Evolutionary conservation across 2,113 vertebrate species (phyloP), one percentile per base, ranked within the genome.

Genomic region (Casuarius casuarius): DNA sequence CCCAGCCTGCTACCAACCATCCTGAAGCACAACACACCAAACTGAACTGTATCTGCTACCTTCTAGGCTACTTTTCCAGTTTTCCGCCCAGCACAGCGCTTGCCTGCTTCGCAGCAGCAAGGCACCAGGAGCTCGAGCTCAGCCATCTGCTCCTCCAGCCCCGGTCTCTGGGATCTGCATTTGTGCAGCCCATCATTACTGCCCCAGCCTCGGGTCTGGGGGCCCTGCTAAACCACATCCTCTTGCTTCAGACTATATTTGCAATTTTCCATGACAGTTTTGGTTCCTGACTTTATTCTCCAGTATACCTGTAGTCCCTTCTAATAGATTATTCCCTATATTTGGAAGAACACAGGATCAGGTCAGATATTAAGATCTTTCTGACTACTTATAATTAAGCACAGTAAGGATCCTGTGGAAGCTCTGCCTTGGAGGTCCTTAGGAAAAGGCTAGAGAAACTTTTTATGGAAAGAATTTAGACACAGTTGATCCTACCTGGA

Each of bases 141-240:
- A 62, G 20, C 25, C 31, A 40, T 33, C 40, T 56, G 61, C n/a
- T 84, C n/a, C 35, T 23, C 54, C 20, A 20, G 42, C 9, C n/a
- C 31, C 0, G 0, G 46, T 25, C 46, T 48, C 67, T 74, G 67
- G 26, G 26, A 6, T 54, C 49, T 63, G n/a, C 1, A 1, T 21
- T 48, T 16, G 7, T 4, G 0, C 56, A 67, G 74, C 35, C 1
- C 0, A 5, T 6, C 9, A 26, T 10, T 48, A 20, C 70, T 70
- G 40, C 48, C 46, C 1, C 14, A 1, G 18, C 7, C 15, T n/a
- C 31, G 40, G 0, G 2, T n/a, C 15, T 14, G 26, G 38, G 38
- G 28, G 51, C 7, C 54, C n/a, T 75, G 26, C 52, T 85, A 25
- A 81, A 52, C 31, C 40, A 28, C 56, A 76, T 40, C 29, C 17